These are phyloP conservation scores for Meriones psammophilus DNA, from an alignment of 2,797 vertebrate genomes.

Conservation along the genomic window DNA sequence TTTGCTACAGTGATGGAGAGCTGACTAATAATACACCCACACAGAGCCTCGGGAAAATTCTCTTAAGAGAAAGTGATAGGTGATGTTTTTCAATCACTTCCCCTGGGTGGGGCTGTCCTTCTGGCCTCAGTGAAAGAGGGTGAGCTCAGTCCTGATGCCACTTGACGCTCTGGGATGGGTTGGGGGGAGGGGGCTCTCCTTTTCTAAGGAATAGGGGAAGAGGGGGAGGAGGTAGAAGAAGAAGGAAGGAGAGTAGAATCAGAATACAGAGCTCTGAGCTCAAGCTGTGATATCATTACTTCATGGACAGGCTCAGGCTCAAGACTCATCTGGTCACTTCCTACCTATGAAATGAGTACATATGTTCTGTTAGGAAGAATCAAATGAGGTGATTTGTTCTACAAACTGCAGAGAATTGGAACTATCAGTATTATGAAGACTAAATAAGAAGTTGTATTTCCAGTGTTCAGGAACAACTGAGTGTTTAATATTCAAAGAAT, in stretches of 20 bases:
- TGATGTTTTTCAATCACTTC: too few relatives aligned
- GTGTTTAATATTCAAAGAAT: conserved; percentile 40
- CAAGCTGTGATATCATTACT: conserved; percentile 10
- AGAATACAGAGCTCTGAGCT: conserved; percentile 39
- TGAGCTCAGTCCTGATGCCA: too few relatives aligned
- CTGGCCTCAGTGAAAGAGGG: too few relatives aligned
- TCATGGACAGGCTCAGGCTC: neutral
- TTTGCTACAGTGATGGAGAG: neutral
- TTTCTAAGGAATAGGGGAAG: too few relatives aligned
- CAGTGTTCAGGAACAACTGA: neutral
- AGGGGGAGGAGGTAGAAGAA: too few relatives aligned
- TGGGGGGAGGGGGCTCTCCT: too few relatives aligned
- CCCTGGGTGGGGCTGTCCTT: too few relatives aligned
- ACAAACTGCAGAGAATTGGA: conserved; percentile 41
- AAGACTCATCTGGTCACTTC: neutral
- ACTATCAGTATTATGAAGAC: conserved; percentile 43
- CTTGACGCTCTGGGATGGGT: too few relatives aligned
- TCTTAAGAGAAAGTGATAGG: neutral
- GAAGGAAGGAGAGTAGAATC: too few relatives aligned
- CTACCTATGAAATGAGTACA: neutral
- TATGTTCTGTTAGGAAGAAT: neutral
- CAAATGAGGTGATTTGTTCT: conserved; percentile 28
- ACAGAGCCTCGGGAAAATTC: conserved; percentile 4
- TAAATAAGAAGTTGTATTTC: conserved; percentile 53
- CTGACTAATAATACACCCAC: neutral